Conservation (phyloP, 1,140 invertebrate species). For the Drosophila mojavensis region DNA sequence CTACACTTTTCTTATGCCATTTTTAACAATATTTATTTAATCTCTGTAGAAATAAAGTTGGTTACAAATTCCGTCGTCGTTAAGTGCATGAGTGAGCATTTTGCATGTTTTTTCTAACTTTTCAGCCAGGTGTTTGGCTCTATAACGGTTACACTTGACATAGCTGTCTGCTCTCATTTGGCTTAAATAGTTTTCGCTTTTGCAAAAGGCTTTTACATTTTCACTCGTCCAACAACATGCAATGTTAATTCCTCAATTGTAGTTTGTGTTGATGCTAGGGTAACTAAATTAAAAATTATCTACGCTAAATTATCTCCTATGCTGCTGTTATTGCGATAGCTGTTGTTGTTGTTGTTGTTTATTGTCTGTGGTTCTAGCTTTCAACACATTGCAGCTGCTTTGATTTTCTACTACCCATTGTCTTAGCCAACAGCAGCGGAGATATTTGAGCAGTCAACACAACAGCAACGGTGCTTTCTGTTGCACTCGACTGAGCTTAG, state of each 20-base stretch:
- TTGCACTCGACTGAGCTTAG: constrained; percentile 61
- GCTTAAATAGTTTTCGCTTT: constrained; percentile 65
- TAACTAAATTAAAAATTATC: constrained; percentile 62
- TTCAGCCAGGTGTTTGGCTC: neutral
- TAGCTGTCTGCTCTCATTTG: constrained; percentile 51
- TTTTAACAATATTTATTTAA: too few relatives aligned
- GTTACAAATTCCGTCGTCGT: neutral
- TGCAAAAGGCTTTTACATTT: constrained; percentile 40
- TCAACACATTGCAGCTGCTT: constrained; percentile 34
- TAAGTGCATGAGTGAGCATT: constrained; percentile 4
- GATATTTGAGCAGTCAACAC: neutral
- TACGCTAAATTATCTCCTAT: constrained; percentile 58
- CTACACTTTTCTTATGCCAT: too few relatives aligned
- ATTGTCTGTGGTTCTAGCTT: constrained; percentile 49
- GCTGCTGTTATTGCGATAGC: constrained; percentile 15
- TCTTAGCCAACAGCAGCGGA: constrained; percentile 29
- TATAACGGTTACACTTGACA: constrained; percentile 59
- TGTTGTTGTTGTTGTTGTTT: constrained; percentile 18
- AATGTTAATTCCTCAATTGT: constrained; percentile 64
- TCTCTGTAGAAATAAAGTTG: neutral
- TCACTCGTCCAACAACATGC: constrained; percentile 48
- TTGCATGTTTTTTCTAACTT: neutral
- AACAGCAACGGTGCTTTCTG: constrained; percentile 59
- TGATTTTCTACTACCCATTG: constrained; percentile 59
- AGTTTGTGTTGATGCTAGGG: constrained; percentile 27